Evolutionary conservation across 2,113 vertebrate species (phyloP), one percentile per base, ranked within the genome.

Genomic region (Megaceryle torquata): DNA sequence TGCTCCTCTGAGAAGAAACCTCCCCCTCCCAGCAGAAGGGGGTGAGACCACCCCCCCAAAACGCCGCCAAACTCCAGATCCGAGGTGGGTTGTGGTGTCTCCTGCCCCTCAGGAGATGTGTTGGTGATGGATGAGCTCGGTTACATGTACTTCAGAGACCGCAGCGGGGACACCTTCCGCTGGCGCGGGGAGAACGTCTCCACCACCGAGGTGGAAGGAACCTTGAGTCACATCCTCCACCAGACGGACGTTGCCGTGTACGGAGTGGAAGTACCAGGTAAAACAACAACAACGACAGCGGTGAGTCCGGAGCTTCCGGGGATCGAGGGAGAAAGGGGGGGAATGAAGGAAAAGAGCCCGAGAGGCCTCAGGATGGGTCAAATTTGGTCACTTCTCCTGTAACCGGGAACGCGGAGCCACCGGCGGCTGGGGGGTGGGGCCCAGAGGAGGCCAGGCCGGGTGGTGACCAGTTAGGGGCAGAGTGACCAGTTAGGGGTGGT

Each of bases 131-230:
- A 99, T 5, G 99, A 99, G 11, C 97, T 98, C 13, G 99, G 99
- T 43, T 99, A 99, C 97, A 98, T 99, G 97, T 99, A 99, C 88
- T 99, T 99, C 96, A 98, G 78, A 26, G 99, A 99, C 69, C 98
- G 99, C 10, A 97, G 98, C 3, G 99, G 99, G 2, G 99, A 99
- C 97, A 99, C 99, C 3, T 99, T 99, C 95, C 99, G 99, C 21
- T 99, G 99, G 99, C 97, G 98, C 11, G 99, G 99, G 13, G 99
- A 99, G 96, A 99, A 99, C 3, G 98, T 99, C 41, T 99, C 99
- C n/a, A 99, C 99, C 80, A 98, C 98, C 0, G 99, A 99, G 95
- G 98, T 99, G 94, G 99, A 99, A 74, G 98, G 98, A 1, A 98
- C 97, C 15, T 95, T 99, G 89, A 99, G 99, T 48, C 93, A 95